These are phyloP conservation scores for Spisula solida DNA, from an alignment of 2,888 invertebrate species.

Conservation along the genomic window DNA sequence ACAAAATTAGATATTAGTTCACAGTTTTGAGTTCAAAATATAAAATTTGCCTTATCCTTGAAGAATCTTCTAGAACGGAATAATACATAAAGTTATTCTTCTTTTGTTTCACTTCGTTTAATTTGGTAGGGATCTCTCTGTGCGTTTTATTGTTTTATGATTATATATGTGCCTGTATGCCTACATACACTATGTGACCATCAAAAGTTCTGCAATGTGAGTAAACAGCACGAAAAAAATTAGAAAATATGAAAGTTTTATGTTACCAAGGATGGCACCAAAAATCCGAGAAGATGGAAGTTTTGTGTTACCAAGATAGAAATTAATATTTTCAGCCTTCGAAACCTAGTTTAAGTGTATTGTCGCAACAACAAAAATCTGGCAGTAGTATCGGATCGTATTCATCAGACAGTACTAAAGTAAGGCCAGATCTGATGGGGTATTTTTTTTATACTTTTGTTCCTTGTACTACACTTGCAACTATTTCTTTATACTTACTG, in stretches of 20 bases:
- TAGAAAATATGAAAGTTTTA: not conserved
- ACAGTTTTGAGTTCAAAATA: too few species aligned
- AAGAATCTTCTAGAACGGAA: too few species aligned
- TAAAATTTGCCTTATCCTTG: too few species aligned
- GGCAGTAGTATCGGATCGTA: constrained; percentile 87
- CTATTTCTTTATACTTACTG: not conserved
- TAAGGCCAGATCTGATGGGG: constrained; percentile 59
- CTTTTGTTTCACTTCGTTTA: too few species aligned
- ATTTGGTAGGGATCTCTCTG: too few species aligned
- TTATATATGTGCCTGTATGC: too few species aligned
- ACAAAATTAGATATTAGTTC: too few species aligned
- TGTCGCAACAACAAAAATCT: constrained; percentile 84
- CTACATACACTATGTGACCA: too few species aligned
- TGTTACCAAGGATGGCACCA: not conserved
- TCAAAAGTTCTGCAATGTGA: too few species aligned
- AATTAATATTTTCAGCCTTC: constrained; percentile 61
- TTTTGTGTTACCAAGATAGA: constrained; percentile 7
- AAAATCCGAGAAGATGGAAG: not conserved
- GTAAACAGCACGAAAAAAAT: too few species aligned
- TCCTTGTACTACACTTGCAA: constrained; percentile 7
- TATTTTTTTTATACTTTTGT: constrained; percentile 12
- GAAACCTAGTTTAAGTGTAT: constrained; percentile 86
- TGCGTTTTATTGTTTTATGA: too few species aligned
- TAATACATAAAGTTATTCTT: too few species aligned
- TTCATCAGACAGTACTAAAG: constrained; percentile 85